These are phyloP conservation scores for Antrozous pallidus DNA, from an alignment of 2,797 vertebrate genomes.

Conservation along the genomic window DNA sequence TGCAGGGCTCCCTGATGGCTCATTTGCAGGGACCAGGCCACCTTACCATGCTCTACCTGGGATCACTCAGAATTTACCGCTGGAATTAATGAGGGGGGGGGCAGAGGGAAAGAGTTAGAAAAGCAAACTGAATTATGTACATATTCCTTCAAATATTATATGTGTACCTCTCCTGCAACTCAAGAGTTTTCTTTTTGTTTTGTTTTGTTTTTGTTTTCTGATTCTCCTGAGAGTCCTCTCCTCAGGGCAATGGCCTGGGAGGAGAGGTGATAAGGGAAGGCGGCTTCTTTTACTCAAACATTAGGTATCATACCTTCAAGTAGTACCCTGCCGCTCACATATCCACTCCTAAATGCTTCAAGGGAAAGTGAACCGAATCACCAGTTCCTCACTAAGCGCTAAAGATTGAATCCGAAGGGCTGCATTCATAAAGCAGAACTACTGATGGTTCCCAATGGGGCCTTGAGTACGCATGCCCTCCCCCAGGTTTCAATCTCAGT, in stretches of 20 bases:
- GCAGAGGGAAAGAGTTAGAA: background rate
- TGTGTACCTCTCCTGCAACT: conserved; percentile 6
- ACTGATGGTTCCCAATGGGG: conserved; percentile 11
- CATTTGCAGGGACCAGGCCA: background rate
- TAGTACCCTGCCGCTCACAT: conserved; percentile 3
- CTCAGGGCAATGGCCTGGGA: background rate
- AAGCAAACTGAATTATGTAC: background rate
- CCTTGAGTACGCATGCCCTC: background rate
- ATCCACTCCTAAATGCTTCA: conserved; percentile 18
- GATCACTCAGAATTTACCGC: background rate
- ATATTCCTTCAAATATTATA: background rate
- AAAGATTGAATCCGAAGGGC: background rate
- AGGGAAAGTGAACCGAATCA: conserved; percentile 13
- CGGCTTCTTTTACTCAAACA: conserved; percentile 15
- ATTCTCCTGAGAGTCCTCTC: background rate
- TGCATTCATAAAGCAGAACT: conserved; percentile 39
- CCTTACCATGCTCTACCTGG: background rate
- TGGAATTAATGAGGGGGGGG: background rate
- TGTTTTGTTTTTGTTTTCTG: conserved; percentile 20
- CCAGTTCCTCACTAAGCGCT: background rate
- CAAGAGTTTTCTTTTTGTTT: conserved; percentile 19
- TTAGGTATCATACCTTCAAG: background rate
- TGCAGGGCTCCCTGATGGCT: background rate
- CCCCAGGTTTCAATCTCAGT: conserved; percentile 21
- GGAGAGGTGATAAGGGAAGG: background rate